Base-by-base conservation (phyloP, 2,797 vertebrate species). In the Leptatherina wallacei region DNA sequence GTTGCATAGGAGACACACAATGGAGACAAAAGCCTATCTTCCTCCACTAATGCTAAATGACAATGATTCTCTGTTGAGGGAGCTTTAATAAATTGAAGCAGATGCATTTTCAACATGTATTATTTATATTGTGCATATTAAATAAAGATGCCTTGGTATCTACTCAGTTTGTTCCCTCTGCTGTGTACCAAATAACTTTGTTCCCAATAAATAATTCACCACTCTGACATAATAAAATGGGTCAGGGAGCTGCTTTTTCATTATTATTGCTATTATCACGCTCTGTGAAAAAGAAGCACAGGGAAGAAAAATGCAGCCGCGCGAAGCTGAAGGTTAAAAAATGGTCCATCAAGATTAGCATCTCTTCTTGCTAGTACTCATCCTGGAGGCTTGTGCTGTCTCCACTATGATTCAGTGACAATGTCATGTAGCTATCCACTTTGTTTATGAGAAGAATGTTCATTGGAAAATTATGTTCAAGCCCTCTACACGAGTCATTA, bases 161-260 rank as follows among this genome's bases (percentile, higher is more conserved):
- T 87, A 80, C 84, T 89, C 83, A 85, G 90, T 90, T 92, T 88
- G 85, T 91, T 89, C 91, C 87, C 90, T 81, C 90, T 89, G 91
- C 93, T 91, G 93, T 93, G 93, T 91, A 93, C 91, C 92, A 92
- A 94, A 94, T 94, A 93, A 93, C 89, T 91, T 94, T 93, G 93
- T 93, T 92, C 89, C 88, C 82, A 67, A 93, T 95, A 86, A 94
- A 95, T 94, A 89, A 94, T 94, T 94, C 91, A 94, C 78, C n/a
- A 85, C 66, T 82, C 85, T 92, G 85, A 90, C 91, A 92, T 94
- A 90, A 92, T 90, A 88, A 94, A 94, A 92, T 93, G 89, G 93
- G 92, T 93, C 92, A 92, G 89, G 82, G 80, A 90, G 87, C 77
- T 87, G 81, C 84, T 89, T 88, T 91, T 93, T 89, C 85, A 89